These are phyloP conservation scores for Oxygymnocypris stewartii DNA, from an alignment of 2,113 vertebrate genomes.

Conservation along the genomic window DNA sequence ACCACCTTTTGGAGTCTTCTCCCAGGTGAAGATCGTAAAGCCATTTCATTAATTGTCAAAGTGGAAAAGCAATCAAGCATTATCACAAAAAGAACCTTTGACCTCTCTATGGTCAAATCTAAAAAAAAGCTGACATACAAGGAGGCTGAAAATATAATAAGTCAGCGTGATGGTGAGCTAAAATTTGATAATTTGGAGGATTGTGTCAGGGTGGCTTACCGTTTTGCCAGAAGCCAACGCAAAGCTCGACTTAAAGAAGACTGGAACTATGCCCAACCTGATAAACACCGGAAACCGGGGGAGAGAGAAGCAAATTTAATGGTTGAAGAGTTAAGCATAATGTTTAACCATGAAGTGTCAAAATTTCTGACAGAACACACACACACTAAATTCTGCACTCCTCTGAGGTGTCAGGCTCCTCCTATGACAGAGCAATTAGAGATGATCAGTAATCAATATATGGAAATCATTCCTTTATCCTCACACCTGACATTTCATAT, in stretches of 20 bases:
- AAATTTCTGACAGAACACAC: slow-evolving; percentile 65
- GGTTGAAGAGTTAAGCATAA: slow-evolving; percentile 86
- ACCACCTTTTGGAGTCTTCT: slow-evolving; percentile 78
- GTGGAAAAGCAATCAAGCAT: slow-evolving; percentile 72
- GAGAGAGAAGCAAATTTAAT: slow-evolving; percentile 79
- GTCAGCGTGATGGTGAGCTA: not conserved
- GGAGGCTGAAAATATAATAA: slow-evolving; percentile 74
- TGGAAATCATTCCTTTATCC: slow-evolving; percentile 74
- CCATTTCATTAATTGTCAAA: slow-evolving; percentile 81
- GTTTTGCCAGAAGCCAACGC: slow-evolving; percentile 79
- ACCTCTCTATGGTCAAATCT: slow-evolving; percentile 74
- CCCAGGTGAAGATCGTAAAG: slow-evolving; percentile 64
- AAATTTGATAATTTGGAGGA: slow-evolving; percentile 72
- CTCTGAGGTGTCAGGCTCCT: slow-evolving; percentile 80
- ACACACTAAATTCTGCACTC: slow-evolving; percentile 69
- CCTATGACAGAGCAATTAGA: not conserved
- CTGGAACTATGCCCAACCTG: slow-evolving; percentile 75
- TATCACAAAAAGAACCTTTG: slow-evolving; percentile 62
- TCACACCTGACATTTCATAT: slow-evolving; percentile 74
- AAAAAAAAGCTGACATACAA: slow-evolving; percentile 79
- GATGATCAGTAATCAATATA: not conserved
- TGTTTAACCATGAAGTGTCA: slow-evolving; percentile 79
- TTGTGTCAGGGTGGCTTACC: slow-evolving; percentile 76
- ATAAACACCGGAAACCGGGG: slow-evolving; percentile 74
- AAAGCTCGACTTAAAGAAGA: slow-evolving; percentile 71